Base-by-base conservation (phyloP, 2,797 vertebrate genomes). In the Acanthornis magna region DNA sequence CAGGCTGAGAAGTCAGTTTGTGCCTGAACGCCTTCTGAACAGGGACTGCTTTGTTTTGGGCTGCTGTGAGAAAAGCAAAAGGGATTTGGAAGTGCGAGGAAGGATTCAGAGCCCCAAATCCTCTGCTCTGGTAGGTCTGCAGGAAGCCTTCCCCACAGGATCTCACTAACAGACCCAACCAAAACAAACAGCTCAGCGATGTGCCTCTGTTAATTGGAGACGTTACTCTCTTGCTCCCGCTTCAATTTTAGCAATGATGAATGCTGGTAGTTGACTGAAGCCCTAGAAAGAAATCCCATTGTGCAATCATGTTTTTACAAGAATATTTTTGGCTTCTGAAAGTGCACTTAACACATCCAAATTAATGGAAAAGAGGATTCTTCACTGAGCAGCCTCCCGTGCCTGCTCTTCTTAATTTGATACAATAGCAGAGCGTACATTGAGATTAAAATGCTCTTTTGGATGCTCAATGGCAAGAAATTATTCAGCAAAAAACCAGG, bases 361-460 rank as follows among this genome's bases (percentile, higher is more conserved):
- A 97, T 85, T 77, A 93, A 96, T 80, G 73, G 95, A 97, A 96
- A 97, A 97, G 93, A 92, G 95, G 78, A 95, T 97, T 96, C 94
- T 97, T 97, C 96, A 88, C 93, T 89, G 91, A 97, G 94, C 94
- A 42, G 63, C 94, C 91, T 96, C 91, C 89, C 16, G 10, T 97
- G 96, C 96, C 95, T 93, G 89, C 89, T 97, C 94, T 96, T 94
- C 6, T 75, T 98, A 97, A 97, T 98, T 97, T 97, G 96, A 97
- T 97, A 97, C 97, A 97, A 98, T 97, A 97, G 96, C 94, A 95
- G 91, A 95, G 87, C 77, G 80, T 94, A 96, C 94, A 97, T 96
- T 97, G 96, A 97, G 97, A 97, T 97, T 97, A 97, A 98, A 97
- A 97, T 96, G 95, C 73, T 90, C 96, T 96, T 98, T 97, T 96